A percentile compares a stretch with the other conserved stretches of the same genome.
phyloP scores from a whole-genome alignment of 2,888 invertebrate genomes.

The Rhingia rostrata region DNA sequence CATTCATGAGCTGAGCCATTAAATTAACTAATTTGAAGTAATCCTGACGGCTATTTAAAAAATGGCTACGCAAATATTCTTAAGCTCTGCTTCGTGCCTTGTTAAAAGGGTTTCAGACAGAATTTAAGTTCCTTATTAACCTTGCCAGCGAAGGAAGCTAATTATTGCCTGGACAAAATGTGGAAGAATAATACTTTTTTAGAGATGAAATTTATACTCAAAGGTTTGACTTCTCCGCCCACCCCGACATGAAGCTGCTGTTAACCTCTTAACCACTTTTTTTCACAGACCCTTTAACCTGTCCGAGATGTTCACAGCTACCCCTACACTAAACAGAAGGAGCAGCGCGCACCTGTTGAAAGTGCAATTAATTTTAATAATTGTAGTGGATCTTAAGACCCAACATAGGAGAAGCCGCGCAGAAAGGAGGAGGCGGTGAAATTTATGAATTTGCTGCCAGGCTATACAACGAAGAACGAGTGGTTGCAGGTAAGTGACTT shows the following conservation, averaged over 20 bases:
- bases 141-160: background rate
- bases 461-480: background rate
- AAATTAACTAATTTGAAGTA: too few relatives aligned
- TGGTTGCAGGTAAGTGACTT: conserved; percentile 28
- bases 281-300: conserved; percentile 8
- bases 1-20: too few relatives aligned
- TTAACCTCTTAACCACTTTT: conserved; percentile 33
- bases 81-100: too few relatives aligned
- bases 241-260: conserved; percentile 13
- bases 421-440: conserved; percentile 24
- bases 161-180: background rate
- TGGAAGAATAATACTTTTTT: background rate
- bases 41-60: too few relatives aligned
- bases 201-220: conserved; percentile 8
- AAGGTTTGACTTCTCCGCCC: conserved; percentile 9
- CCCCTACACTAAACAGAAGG: background rate
- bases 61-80: too few relatives aligned
- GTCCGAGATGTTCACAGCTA: conserved; percentile 26
- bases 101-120: background rate
- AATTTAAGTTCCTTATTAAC: conserved; percentile 7
- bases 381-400: conserved; percentile 48
- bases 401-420: background rate
- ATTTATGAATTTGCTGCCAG: conserved; percentile 35
- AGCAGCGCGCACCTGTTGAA: conserved; percentile 57
- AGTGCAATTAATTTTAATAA: conserved; percentile 72